A percentile compares a stretch with the other conserved stretches of the same genome.
Evolutionary conservation across 2,113 vertebrate genomes (phyloP).

Genomic region (Notarius lentiginosus): DNA sequence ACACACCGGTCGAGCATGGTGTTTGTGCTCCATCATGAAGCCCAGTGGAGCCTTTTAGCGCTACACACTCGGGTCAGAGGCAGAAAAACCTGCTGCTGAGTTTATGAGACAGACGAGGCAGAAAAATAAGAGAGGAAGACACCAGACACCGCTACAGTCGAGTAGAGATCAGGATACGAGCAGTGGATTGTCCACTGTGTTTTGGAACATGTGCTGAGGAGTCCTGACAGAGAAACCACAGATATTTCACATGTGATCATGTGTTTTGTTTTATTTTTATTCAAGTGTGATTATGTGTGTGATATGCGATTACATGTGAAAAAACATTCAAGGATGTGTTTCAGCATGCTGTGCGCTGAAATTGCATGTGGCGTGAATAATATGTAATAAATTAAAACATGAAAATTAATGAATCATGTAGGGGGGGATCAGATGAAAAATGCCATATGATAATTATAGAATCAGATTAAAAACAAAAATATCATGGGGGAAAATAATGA

Average conservation of each 20-base stretch:
- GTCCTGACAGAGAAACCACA: neutral
- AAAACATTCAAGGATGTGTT: no score
- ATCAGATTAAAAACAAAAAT: no score
- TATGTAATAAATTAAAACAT: no score
- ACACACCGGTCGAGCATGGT: slow-evolving; percentile 1
- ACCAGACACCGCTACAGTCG: no score
- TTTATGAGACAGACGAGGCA: neutral
- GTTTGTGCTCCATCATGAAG: slow-evolving; percentile 32
- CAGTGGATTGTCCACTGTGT: neutral
- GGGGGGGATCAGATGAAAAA: no score
- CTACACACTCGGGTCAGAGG: slow-evolving; percentile 20
- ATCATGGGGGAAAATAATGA: no score
- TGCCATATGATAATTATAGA: no score
- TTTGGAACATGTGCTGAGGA: neutral
- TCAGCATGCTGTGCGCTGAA: no score
- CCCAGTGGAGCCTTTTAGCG: slow-evolving; percentile 36
- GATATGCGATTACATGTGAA: neutral
- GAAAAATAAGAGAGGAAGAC: neutral
- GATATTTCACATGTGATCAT: neutral
- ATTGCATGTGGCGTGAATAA: no score
- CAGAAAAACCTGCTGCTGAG: slow-evolving; percentile 26
- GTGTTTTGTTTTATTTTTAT: no score
- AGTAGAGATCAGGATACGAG: neutral
- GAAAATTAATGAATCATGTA: no score
- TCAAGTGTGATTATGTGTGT: neutral